Base-by-base conservation (phyloP, 2,888 invertebrate genomes). In the Archips crataeganus region DNA sequence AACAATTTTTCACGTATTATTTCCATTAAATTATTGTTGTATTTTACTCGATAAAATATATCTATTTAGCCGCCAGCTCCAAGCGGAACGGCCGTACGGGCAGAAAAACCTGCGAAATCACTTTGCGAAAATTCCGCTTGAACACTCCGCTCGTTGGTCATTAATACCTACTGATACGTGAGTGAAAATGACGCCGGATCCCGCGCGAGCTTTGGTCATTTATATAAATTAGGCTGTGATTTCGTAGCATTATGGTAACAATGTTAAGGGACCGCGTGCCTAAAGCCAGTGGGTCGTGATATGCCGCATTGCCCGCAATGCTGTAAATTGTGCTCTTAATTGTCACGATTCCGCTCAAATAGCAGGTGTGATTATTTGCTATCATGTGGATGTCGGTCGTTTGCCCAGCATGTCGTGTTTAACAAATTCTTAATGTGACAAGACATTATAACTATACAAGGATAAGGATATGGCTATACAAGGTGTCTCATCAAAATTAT, bases 31-130 rank as follows among this genome's bases (percentile, higher is more conserved):
- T n/a, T 49, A 5, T n/a, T n/a, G 0, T 49, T 49, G 5, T n/a
- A 49, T 49, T 49, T 5, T 5, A 4, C n/a, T 49, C n/a, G 49
- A n/a, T 49, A n/a, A n/a, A 54, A 54, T 23, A 54, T 23, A 23
- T 23, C 2, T 23, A 23, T 54, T 54, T 9, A 57, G 9, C 11
- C 32, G 32, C 23, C 32, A 47, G 63, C 13, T 8, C 45, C 34
- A 74, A 65, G 69, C 11, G 54, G 69, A 70, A 65, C 42, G 61
- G 11, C 15, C 39, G 32, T 5, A 6, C 61, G 67, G 39, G 45
- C 57, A 65, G 60, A 60, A 73, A 70, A 74, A 70, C 36, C 74
- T 39, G 49, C 63, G 68, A 34, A 74, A 70, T 74, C 74, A 74
- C 70, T 74, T 74, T 54, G 65, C 54, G 65, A 39, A 42, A 42